Evolutionary conservation across 2,888 invertebrate genomes (phyloP), one percentile per base, ranked within the genome.

Genomic region (Netelia virgata): DNA sequence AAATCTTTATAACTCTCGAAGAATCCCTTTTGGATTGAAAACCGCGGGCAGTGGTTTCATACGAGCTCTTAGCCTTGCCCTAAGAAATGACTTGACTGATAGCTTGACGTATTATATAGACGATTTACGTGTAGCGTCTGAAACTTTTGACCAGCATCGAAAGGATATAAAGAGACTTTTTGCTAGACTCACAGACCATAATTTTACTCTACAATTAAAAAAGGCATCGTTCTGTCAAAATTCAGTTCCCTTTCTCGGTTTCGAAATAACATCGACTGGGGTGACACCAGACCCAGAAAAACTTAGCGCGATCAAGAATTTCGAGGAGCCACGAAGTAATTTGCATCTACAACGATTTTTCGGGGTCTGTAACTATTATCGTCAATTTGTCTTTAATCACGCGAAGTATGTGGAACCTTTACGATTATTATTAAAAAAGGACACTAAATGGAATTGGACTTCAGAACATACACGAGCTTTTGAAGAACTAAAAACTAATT

Each of bases 81-180:
- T 91, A 8, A 90, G 88, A 11, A 86, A 88, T 9, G 87, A 88
- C 64, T 85, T 88, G 16, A 75, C 84, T 18, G 75, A 85, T 59
- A 90, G 89, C 83, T 69, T 87, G 11, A 50, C 83, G 14, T 87
- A 82, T 63, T 91, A 92, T 78, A 86, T 91, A n/a, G 91, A 91
- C 82, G 91, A 92, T 81, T 63, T 91, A 6, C 68, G 91, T 1
- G 86, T 91, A 3, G 86, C 86, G 0, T 91, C 90, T 0, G 20
- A 50, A 14, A 78, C 74, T 59, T 87, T 90, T 66, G 84, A 89
- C 8, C 78, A 87, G 16, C 90, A 90, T 73, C 11, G 88, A 3
- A 14, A 80, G 18, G 87, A 89, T 70, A 55, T 90, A 5, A 59
- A 85, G 20, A n/a, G n/a, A n/a, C n/a, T n/a, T n/a, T n/a, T n/a